phyloP scores from a whole-genome alignment of 2,113 vertebrate species.

The Leptobrachium leishanense region DNA sequence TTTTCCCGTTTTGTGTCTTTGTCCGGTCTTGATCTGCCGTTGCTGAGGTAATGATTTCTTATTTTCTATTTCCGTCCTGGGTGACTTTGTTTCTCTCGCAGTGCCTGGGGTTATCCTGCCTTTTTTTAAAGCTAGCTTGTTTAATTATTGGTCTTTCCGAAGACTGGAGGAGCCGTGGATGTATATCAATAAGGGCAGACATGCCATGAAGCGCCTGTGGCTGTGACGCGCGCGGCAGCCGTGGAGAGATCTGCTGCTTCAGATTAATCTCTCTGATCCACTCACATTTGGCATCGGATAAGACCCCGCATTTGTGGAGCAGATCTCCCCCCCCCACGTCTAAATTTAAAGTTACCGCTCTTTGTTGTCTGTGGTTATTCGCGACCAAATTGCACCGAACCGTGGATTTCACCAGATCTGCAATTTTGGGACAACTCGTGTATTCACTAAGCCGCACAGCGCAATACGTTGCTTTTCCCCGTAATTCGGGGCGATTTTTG shows the following conservation, averaged over 20 bases:
- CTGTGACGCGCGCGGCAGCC: not conserved
- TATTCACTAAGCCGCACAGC: too few species aligned
- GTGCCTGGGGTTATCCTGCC: not conserved
- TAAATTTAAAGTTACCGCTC: too few species aligned
- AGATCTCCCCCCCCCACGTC: too few species aligned
- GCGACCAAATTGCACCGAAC: too few species aligned
- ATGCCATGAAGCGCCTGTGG: constrained; percentile 26
- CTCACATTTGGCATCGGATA: constrained; percentile 33
- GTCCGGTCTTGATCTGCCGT: not conserved
- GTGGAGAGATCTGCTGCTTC: constrained; percentile 30
- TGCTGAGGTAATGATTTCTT: not conserved
- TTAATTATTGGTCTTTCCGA: constrained; percentile 18
- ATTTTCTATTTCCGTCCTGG: not conserved
- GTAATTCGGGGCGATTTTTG: too few species aligned
- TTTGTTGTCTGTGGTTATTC: too few species aligned
- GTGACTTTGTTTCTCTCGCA: not conserved
- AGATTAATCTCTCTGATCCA: constrained; percentile 45
- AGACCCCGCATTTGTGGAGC: constrained; percentile 3
- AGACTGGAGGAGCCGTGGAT: not conserved
- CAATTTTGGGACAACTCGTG: too few species aligned
- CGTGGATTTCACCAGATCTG: too few species aligned
- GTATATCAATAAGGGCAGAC: constrained; percentile 16
- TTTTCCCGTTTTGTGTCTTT: not conserved
- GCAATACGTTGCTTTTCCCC: too few species aligned
- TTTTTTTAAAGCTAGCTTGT: not conserved